Conservation (phyloP, 2,113 vertebrate species). For the Rissa tridactyla region DNA sequence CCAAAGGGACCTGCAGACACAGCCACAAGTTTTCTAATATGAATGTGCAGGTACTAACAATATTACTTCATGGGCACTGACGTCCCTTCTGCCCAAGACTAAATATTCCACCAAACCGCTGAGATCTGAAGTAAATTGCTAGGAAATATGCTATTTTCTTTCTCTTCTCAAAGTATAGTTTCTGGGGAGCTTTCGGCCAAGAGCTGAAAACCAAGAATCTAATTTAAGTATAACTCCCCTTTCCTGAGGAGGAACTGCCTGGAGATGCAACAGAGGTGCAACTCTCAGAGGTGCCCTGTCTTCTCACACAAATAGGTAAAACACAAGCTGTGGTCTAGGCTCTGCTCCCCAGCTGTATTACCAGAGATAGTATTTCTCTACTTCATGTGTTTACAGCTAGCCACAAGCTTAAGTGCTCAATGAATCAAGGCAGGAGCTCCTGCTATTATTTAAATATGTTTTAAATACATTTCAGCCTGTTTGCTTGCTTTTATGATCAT, state of each 20-base stretch:
- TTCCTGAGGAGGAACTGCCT: neutral
- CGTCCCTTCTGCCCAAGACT: neutral
- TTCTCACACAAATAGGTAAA: neutral
- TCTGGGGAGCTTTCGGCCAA: neutral
- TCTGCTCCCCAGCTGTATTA: neutral
- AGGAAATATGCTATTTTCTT: neutral
- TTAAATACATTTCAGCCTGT: neutral
- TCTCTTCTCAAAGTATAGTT: neutral
- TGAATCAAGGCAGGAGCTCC: neutral
- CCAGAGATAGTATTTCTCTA: neutral
- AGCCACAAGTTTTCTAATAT: slow-evolving; percentile 10
- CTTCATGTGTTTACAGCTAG: neutral
- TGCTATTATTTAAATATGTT: neutral
- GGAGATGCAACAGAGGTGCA: neutral
- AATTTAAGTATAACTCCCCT: neutral
- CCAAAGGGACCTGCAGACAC: neutral
- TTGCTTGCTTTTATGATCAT: neutral
- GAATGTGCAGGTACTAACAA: neutral
- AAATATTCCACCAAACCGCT: neutral
- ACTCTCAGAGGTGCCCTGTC: neutral
- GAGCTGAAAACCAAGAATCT: neutral
- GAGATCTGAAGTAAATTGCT: slow-evolving; percentile 11
- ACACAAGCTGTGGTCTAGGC: neutral
- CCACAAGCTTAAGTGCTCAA: neutral
- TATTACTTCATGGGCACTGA: neutral